Evolutionary conservation across 2,888 invertebrate genomes (phyloP).

Genomic region (Allolobophora icterica): DNA sequence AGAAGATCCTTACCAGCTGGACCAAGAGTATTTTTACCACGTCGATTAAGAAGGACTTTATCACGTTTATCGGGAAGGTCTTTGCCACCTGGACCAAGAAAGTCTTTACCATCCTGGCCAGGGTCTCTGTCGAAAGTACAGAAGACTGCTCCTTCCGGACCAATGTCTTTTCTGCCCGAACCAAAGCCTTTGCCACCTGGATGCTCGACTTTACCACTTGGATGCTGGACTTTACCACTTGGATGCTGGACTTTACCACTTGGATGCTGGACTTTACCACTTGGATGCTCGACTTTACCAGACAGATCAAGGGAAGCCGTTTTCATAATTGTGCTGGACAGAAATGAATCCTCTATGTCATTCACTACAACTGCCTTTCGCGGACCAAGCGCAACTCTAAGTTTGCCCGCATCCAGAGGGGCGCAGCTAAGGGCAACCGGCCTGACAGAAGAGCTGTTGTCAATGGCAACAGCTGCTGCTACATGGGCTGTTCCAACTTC

Average conservation of each 20-base stretch:
- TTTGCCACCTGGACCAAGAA: background rate
- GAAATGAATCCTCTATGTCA: background rate
- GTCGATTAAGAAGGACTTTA: background rate
- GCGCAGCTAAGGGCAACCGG: background rate
- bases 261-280: background rate
- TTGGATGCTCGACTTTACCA: background rate
- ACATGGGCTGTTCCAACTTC: background rate
- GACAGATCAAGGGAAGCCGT: background rate
- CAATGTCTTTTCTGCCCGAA: conserved; percentile 28
- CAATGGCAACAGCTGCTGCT: background rate
- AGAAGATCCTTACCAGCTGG: background rate
- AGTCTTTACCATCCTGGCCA: background rate
- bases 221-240: too few relatives aligned
- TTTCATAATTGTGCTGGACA: background rate
- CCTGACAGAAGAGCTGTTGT: background rate
- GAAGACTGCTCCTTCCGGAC: conserved; percentile 21
- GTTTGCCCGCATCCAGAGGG: background rate
- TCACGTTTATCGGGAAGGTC: background rate
- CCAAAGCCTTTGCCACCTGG: too few relatives aligned
- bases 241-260: too few relatives aligned
- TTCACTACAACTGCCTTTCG: background rate
- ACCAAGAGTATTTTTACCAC: background rate
- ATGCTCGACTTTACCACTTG: too few relatives aligned
- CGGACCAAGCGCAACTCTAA: background rate
- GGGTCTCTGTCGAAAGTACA: background rate